Percentiles rank a stretch among this genome's conserved stretches.
Conservation (phyloP, 1,140 invertebrate genomes). For the Pogonognathellus flavescens region DNA sequence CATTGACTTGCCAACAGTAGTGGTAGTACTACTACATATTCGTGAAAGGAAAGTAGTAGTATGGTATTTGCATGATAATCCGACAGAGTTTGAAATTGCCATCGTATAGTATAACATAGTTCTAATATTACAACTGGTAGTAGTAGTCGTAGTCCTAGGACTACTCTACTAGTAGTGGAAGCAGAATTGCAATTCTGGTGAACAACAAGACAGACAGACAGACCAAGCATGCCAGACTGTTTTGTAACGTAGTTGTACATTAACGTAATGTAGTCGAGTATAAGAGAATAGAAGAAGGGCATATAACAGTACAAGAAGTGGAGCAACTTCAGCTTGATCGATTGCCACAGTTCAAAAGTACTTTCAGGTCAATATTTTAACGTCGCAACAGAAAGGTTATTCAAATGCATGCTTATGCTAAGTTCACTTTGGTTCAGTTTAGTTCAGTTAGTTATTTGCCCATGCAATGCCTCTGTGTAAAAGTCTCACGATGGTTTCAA, state of each 20-base stretch:
- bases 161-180: no score
- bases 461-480: not conserved
- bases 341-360: slow-evolving; percentile 61
- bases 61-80: no score
- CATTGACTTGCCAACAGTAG: no score
- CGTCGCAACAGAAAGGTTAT: slow-evolving; percentile 51
- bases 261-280: not conserved
- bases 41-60: no score
- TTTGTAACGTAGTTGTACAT: slow-evolving; percentile 11
- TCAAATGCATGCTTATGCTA: slow-evolving; percentile 49
- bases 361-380: slow-evolving; percentile 58
- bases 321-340: slow-evolving; percentile 57
- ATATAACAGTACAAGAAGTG: slow-evolving; percentile 34
- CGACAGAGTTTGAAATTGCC: no score
- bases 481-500: not conserved
- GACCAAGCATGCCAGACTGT: not conserved
- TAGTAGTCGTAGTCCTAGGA: no score
- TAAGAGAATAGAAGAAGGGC: slow-evolving; percentile 9
- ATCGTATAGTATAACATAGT: no score
- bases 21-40: no score
- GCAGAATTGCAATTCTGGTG: slow-evolving; percentile 25
- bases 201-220: not conserved
- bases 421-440: slow-evolving; percentile 23
- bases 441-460: not conserved
- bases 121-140: no score